These are phyloP conservation scores for Dermolepida albohirtum DNA, from an alignment of 2,888 invertebrate genomes.

Conservation along the genomic window DNA sequence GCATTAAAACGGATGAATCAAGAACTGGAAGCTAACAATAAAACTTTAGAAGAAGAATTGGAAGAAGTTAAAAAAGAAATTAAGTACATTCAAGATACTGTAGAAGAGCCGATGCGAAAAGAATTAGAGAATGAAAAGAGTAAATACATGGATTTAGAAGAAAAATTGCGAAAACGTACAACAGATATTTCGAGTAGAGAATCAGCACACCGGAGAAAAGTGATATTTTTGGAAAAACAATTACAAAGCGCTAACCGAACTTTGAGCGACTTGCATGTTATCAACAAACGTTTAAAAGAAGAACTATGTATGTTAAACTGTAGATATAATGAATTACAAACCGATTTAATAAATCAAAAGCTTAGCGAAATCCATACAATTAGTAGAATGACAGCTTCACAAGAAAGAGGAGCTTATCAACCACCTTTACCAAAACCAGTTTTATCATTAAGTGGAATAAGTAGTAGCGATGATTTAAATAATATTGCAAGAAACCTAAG, in stretches of 20 bases:
- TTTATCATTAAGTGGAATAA: constrained; percentile 17
- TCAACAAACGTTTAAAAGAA: constrained; percentile 56
- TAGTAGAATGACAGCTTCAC: constrained; percentile 32
- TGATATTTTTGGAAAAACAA: constrained; percentile 56
- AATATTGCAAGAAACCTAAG: constrained; percentile 48
- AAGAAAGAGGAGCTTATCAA: constrained; percentile 1
- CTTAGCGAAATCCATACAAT: constrained; percentile 61
- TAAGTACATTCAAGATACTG: constrained; percentile 58
- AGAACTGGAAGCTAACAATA: constrained; percentile 43
- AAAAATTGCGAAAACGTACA: constrained; percentile 54
- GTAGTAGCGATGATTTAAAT: constrained; percentile 40
- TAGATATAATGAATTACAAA: constrained; percentile 58
- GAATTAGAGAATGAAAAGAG: constrained; percentile 52
- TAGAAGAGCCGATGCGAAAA: constrained; percentile 58
- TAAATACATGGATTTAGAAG: constrained; percentile 56
- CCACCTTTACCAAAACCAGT: constrained; percentile 6
- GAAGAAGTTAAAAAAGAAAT: constrained; percentile 59
- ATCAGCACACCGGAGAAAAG: constrained; percentile 52
- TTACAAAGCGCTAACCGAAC: constrained; percentile 56
- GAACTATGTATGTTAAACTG: constrained; percentile 54
- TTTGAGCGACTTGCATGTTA: constrained; percentile 54
- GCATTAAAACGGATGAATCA: constrained; percentile 44
- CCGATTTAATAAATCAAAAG: constrained; percentile 62
- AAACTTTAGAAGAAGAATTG: constrained; percentile 57
- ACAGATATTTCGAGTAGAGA: constrained; percentile 49